phyloP scores from a whole-genome alignment of 1,140 invertebrate species.

The Leptinotarsa defecta region DNA sequence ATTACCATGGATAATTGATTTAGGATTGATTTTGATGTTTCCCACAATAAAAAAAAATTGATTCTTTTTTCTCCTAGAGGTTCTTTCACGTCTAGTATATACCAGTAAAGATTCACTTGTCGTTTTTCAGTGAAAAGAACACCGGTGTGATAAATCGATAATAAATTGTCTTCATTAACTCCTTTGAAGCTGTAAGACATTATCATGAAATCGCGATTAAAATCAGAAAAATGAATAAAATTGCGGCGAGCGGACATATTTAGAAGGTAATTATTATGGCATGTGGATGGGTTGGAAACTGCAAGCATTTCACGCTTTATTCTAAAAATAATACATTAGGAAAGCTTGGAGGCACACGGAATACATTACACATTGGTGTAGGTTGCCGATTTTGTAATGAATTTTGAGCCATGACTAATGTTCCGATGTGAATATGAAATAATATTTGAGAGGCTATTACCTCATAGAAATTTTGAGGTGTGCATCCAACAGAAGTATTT shows the following conservation, averaged over 20 bases:
- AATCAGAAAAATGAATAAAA: neutral
- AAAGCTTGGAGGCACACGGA: neutral
- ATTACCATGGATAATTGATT: too few relatives aligned
- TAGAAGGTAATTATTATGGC: neutral
- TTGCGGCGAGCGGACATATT: neutral
- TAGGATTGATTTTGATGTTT: too few relatives aligned
- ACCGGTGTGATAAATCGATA: neutral
- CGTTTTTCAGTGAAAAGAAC: too few relatives aligned
- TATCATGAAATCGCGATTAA: conserved; percentile 3
- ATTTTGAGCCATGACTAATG: too few relatives aligned
- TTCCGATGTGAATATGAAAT: too few relatives aligned
- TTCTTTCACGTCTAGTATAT: too few relatives aligned
- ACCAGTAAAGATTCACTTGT: too few relatives aligned
- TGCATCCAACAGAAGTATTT: too few relatives aligned
- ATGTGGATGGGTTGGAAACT: neutral
- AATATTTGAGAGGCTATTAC: too few relatives aligned
- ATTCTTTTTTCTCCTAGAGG: too few relatives aligned
- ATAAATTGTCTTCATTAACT: conserved; percentile 1
- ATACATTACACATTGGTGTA: neutral
- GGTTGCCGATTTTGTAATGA: neutral
- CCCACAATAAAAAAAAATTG: too few relatives aligned
- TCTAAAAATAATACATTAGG: neutral
- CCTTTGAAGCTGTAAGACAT: neutral
- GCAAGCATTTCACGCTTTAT: neutral
- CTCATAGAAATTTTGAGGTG: too few relatives aligned